Evolutionary conservation across 2,888 invertebrate genomes (phyloP).

Genomic region (Stenurella melanura): DNA sequence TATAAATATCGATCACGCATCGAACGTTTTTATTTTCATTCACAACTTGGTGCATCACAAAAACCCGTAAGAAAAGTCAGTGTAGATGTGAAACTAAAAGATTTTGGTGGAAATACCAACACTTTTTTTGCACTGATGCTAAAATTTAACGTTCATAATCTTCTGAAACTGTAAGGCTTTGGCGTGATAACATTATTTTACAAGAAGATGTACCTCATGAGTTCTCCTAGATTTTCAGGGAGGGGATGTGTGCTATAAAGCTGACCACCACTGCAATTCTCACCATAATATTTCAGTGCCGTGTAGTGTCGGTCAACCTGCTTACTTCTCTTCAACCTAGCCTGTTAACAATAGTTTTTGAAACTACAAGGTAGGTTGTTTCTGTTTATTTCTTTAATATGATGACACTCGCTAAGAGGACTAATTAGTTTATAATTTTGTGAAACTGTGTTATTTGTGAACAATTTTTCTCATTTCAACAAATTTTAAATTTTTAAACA

Average conservation of each 20-base stretch:
- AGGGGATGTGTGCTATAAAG: slow-evolving; percentile 62
- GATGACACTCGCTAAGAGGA: background rate
- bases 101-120: background rate
- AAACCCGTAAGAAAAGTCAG: background rate
- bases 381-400: slow-evolving; percentile 8
- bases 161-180: slow-evolving; percentile 29
- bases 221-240: slow-evolving; percentile 45
- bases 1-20: background rate
- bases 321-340: slow-evolving; percentile 25
- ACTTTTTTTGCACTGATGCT: background rate
- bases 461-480: background rate
- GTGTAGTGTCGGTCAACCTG: slow-evolving; percentile 59
- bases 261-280: slow-evolving; percentile 59
- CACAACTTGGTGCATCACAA: background rate
- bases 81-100: background rate
- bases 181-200: slow-evolving; percentile 34
- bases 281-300: slow-evolving; percentile 59
- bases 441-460: background rate
- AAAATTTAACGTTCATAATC: slow-evolving; percentile 5
- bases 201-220: slow-evolving; percentile 40
- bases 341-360: slow-evolving; percentile 34
- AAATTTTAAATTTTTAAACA: background rate
- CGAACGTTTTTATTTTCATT: background rate
- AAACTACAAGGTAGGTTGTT: slow-evolving; percentile 43
- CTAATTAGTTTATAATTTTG: background rate